These are phyloP conservation scores for Zootoca vivipara DNA, from an alignment of 2,113 vertebrate genomes.

Conservation along the genomic window DNA sequence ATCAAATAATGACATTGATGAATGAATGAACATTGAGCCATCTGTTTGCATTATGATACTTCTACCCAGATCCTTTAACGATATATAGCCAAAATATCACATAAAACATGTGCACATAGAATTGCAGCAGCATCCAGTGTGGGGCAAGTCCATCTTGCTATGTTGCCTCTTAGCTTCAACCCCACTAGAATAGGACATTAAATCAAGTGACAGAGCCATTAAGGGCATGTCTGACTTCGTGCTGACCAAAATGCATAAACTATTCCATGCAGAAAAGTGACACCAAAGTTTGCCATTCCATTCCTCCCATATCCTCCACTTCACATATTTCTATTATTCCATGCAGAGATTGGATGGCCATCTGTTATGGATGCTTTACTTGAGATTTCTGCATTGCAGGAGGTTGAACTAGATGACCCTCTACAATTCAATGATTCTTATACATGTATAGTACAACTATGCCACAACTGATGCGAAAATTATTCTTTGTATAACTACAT, in stretches of 20 bases:
- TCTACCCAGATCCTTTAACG: neutral
- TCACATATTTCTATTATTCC: neutral
- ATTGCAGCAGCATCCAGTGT: neutral
- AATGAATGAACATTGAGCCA: slow-evolving; percentile 29
- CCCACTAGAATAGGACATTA: neutral
- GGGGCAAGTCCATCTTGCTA: neutral
- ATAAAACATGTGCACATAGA: neutral
- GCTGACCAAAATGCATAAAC: neutral
- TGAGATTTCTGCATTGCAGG: too few species aligned
- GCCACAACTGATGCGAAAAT: neutral
- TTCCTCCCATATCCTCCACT: neutral
- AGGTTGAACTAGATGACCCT: too few species aligned
- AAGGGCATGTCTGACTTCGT: neutral
- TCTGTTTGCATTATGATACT: slow-evolving; percentile 16
- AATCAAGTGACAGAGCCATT: neutral
- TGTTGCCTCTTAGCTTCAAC: neutral
- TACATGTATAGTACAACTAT: neutral
- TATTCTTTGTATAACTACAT: neutral
- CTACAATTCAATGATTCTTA: too few species aligned
- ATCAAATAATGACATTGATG: slow-evolving; percentile 32
- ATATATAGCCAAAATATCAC: neutral
- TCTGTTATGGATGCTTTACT: too few species aligned
- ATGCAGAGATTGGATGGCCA: too few species aligned
- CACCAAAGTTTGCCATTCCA: neutral
- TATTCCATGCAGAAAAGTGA: neutral